Base-by-base conservation (phyloP, 2,888 invertebrate genomes). In the Stenurella melanura region DNA sequence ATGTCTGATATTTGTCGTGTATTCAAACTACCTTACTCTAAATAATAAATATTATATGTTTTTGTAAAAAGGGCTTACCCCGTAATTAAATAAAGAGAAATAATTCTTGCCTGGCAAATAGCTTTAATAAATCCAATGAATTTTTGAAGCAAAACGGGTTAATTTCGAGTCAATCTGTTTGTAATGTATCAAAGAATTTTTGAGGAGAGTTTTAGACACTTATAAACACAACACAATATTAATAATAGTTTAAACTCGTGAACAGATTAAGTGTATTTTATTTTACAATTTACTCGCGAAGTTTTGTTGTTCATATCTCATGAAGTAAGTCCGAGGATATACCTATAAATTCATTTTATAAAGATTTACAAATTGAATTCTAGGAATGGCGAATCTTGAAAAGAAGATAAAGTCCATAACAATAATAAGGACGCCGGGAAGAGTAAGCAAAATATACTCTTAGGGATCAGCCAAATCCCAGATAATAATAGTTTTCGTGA, bases 361-460 rank as follows among this genome's bases (percentile, higher is more conserved):
- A 69, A 69, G 58, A 77, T 68, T 73, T 73, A 73, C 69, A 71
- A 77, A 77, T 72, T 77, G 72, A 77, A 77, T 74, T 69, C 38
- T 56, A 54, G 58, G 56, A 74, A 77, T 54, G 54, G 61, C 34
- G 67, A 21, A 72, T 74, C 61, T 60, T 34, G 61, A 66, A 70
- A 77, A 68, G 57, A 74, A 69, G 38, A 60, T 68, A 74, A 72
- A 74, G 63, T 68, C 74, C 70, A 74, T 77, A 77, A 77, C 67
- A 72, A 74, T 77, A 77, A 74, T 74, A 74, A 74, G 72, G 70
- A 73, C 34, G 74, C 66, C 60, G 30, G 30, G 70, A 73, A 72
- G 71, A 74, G 77, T 74, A 77, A 72, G 77, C 75, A 79, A 78
- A 81, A 80, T 77, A 73, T 75, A 76, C 75, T 77, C 56, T 64